Evolutionary conservation across 2,888 invertebrate genomes (phyloP).

Genomic region (Blastobasis adustella): DNA sequence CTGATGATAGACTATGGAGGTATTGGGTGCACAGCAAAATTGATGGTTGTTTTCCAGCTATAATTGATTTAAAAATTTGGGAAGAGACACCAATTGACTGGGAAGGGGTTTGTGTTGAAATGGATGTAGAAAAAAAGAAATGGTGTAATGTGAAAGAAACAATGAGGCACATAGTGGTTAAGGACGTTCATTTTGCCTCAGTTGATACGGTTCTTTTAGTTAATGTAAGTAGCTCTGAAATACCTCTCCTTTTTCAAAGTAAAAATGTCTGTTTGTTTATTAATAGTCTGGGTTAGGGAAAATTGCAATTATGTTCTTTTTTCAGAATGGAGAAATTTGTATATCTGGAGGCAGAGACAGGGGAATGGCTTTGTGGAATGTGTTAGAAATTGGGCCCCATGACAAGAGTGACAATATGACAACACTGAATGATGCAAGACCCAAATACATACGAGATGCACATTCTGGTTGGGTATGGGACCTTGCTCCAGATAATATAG

Average conservation of each 20-base stretch:
- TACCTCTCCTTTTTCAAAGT: neutral
- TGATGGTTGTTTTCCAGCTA: constrained; percentile 48
- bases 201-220: constrained; percentile 74
- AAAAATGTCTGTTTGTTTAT: neutral
- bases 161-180: constrained; percentile 63
- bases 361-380: constrained; percentile 69
- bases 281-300: neutral
- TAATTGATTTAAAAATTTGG: constrained; percentile 47
- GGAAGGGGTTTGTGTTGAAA: constrained; percentile 74
- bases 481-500: constrained; percentile 55
- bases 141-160: constrained; percentile 68
- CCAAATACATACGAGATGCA: constrained; percentile 56
- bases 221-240: constrained; percentile 52
- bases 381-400: constrained; percentile 42
- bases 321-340: constrained; percentile 63
- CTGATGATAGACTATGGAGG: constrained; percentile 74
- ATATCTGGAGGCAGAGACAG: constrained; percentile 77
- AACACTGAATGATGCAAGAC: constrained; percentile 36
- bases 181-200: constrained; percentile 73
- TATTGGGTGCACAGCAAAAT: constrained; percentile 62
- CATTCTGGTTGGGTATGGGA: constrained; percentile 80
- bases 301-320: constrained; percentile 3
- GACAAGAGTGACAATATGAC: constrained; percentile 31
- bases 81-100: constrained; percentile 64
- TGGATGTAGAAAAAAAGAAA: constrained; percentile 72